phyloP scores from a whole-genome alignment of 2,113 vertebrate species.

The Apaloderma vittatum region DNA sequence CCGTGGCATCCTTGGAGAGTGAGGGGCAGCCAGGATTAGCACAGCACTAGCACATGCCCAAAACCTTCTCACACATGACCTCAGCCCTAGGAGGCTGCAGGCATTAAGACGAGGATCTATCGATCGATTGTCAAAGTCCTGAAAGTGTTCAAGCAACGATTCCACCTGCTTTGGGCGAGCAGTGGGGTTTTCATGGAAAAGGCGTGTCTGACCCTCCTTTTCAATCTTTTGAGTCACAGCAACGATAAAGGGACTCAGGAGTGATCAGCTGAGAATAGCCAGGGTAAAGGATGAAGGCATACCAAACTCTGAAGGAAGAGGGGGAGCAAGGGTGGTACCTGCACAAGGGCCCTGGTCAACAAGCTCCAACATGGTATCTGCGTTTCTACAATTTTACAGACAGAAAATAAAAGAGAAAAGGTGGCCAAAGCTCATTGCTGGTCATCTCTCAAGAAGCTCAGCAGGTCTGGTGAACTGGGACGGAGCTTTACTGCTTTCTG shows the following conservation, averaged over 20 bases:
- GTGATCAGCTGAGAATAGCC: neutral
- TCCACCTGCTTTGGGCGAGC: neutral
- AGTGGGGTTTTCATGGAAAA: neutral
- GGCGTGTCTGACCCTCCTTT: neutral
- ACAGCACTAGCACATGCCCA: neutral
- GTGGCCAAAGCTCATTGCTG: neutral
- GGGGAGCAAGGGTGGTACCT: neutral
- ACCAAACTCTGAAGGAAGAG: neutral
- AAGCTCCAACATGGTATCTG: accelerated
- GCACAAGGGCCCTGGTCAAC: neutral
- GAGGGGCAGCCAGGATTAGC: neutral
- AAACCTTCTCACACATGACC: accelerated
- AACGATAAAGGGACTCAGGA: neutral
- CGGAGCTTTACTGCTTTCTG: neutral
- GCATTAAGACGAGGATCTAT: accelerated
- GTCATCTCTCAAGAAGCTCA: accelerated
- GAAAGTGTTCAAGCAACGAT: neutral
- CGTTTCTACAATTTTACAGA: neutral
- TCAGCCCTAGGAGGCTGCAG: neutral
- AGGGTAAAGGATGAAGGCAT: neutral
- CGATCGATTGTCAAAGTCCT: neutral
- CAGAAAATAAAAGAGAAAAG: neutral
- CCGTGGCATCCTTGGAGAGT: neutral
- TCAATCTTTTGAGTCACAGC: neutral
- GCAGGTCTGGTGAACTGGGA: accelerated